Base-by-base conservation (phyloP, 1,140 invertebrate genomes). In the Kradibia gibbosae region DNA sequence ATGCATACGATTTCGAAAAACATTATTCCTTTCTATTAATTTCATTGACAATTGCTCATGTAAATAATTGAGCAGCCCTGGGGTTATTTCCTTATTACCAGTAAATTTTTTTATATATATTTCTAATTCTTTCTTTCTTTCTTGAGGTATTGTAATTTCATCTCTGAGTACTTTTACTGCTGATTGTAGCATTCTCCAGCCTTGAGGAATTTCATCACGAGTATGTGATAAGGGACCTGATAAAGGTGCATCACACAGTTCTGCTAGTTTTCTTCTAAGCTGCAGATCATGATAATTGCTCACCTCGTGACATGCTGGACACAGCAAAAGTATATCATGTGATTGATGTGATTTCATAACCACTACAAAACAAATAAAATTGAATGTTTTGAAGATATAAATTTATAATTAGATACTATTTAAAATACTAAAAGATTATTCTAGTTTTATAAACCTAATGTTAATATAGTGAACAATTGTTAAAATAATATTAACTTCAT, bases 271-370 rank as follows among this genome's bases (percentile, higher is more conserved):
- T 84, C 90, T 91, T 79, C 95, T 92, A 65, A 97, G 86, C 10
- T 88, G 86, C 62, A 93, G 89, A 90, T 97, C 96, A 50, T 93
- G 90, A 42, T 92, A 92, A 87, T 95, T 96, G 88, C 95, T 96
- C 20, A 90, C 86, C 83, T 94, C 93, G 88, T 97, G 96, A 89
- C 96, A 97, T 0, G 84, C 48, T 67, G 93, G 92, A 89, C 96
- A 97, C 36, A 97, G 87, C 78, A 97, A 87, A 28, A 97, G 87
- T 28, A 97, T 93, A 91, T 97, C 96, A 88, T 97, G 96, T 0
- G 95, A 97, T 39, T 94, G 94, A 89, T 97, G 96, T 11, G 95
- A 94, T 88, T 97, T 97, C 93, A 97, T 94, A 60, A 95, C 92
- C 82, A 93, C 93, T 93, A 85, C 31, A 88, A 89, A 80, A 57